Evolutionary conservation across 2,797 vertebrate species (phyloP).

Genomic region (Anabacerthia variegaticeps): DNA sequence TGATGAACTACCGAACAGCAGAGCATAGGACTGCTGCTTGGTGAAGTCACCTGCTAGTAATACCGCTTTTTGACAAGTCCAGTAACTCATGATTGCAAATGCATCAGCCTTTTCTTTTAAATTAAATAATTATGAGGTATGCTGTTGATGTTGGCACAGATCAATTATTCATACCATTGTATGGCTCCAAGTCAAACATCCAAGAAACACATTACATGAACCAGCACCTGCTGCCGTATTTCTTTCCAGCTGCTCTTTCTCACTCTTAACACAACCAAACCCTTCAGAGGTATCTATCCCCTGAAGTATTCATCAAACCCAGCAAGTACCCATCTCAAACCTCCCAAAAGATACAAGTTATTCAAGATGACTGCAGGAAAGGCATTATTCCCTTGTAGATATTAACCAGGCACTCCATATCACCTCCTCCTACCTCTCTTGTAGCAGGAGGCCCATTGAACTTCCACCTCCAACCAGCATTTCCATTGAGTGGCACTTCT

Average conservation of each 20-base stretch:
- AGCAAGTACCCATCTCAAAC: neutral
- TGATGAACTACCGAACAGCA: neutral
- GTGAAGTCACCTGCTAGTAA: neutral
- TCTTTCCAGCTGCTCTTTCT: neutral
- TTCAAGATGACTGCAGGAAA: neutral
- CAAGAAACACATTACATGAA: neutral
- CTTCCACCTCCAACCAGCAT: neutral
- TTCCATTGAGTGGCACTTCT: neutral
- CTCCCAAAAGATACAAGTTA: neutral
- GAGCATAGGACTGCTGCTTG: neutral
- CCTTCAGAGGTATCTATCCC: neutral
- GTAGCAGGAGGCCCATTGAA: neutral
- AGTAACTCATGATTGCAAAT: neutral
- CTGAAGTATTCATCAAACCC: neutral
- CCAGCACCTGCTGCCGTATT: neutral
- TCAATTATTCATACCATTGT: constrained; percentile 47
- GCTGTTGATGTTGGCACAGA: constrained; percentile 58
- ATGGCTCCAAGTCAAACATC: constrained; percentile 36
- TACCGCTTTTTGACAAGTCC: neutral
- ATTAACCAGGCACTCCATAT: neutral
- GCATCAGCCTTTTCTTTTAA: neutral
- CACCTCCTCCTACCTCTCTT: neutral
- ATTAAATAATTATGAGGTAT: constrained; percentile 37
- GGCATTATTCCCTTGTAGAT: neutral
- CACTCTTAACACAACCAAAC: neutral